These are phyloP conservation scores for Cyclina sinensis DNA, from an alignment of 1,140 invertebrate species.

Conservation along the genomic window DNA sequence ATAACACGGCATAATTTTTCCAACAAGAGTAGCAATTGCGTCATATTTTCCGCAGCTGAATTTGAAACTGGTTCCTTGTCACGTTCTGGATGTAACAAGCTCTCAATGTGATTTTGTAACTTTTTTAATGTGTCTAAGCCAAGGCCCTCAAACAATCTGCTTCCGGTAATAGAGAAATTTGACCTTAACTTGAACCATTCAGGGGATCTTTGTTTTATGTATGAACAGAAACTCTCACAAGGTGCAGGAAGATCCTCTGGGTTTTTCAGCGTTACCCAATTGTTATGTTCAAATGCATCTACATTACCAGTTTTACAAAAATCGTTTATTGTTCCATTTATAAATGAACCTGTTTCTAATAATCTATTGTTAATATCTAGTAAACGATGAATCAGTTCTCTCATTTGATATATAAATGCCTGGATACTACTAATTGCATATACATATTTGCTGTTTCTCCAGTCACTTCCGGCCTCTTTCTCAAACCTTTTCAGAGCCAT, in stretches of 20 bases:
- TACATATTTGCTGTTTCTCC: neutral
- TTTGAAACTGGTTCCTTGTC: slow-evolving; percentile 1
- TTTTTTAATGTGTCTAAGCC: neutral
- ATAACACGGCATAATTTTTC: neutral
- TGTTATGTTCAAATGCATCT: neutral
- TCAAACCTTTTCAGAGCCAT: neutral
- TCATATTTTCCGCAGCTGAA: neutral
- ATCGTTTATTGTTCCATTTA: neutral
- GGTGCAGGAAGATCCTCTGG: neutral
- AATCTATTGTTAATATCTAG: neutral
- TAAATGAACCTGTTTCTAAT: neutral
- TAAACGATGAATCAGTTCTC: neutral
- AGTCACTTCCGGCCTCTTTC: neutral
- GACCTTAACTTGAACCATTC: slow-evolving; percentile 1
- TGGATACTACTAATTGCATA: slow-evolving; percentile 14
- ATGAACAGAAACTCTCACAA: neutral
- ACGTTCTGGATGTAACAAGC: neutral
- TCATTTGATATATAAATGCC: neutral
- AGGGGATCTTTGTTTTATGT: neutral
- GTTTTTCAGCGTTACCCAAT: slow-evolving; percentile 6
- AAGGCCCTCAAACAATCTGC: neutral
- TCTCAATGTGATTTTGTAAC: neutral
- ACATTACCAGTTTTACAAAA: neutral
- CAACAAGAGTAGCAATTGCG: neutral
- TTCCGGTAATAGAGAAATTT: neutral